These are phyloP conservation scores for Pseudomyrmex gracilis DNA, from an alignment of 1,140 invertebrate species.

Conservation along the genomic window DNA sequence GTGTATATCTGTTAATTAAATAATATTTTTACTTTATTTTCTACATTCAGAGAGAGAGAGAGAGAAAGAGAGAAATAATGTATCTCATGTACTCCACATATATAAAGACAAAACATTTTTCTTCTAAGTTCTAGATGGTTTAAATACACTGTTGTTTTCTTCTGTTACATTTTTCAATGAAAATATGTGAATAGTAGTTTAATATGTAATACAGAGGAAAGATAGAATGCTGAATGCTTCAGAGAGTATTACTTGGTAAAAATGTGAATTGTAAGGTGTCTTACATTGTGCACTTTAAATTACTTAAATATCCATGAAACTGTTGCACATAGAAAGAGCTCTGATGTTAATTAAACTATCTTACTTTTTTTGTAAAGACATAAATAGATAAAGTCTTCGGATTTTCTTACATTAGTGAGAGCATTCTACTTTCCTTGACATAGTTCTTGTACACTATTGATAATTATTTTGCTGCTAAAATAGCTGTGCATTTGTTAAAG, in stretches of 20 bases:
- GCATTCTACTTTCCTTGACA: slow-evolving; percentile 60
- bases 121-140: slow-evolving; percentile 61
- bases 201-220: slow-evolving; percentile 64
- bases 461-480: slow-evolving; percentile 45
- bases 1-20: slow-evolving; percentile 40
- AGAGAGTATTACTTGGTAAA: slow-evolving; percentile 13
- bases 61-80: slow-evolving; percentile 15
- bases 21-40: slow-evolving; percentile 35
- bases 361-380: neutral
- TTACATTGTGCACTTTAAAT: neutral
- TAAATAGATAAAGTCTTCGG: too few relatives aligned
- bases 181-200: slow-evolving; percentile 62
- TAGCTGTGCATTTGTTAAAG: slow-evolving; percentile 35
- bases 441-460: slow-evolving; percentile 26
- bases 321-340: too few relatives aligned
- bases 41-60: neutral
- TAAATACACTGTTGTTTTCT: slow-evolving; percentile 45
- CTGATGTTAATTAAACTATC: neutral
- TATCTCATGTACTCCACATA: neutral
- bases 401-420: slow-evolving; percentile 11
- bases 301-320: slow-evolving; percentile 16
- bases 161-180: slow-evolving; percentile 52
- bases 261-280: neutral
- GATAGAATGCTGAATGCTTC: slow-evolving; percentile 63
- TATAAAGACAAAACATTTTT: slow-evolving; percentile 54